Evolutionary conservation across 2,113 vertebrate species (phyloP), one percentile per base, ranked within the genome.

Genomic region (Vulpes lagopus): DNA sequence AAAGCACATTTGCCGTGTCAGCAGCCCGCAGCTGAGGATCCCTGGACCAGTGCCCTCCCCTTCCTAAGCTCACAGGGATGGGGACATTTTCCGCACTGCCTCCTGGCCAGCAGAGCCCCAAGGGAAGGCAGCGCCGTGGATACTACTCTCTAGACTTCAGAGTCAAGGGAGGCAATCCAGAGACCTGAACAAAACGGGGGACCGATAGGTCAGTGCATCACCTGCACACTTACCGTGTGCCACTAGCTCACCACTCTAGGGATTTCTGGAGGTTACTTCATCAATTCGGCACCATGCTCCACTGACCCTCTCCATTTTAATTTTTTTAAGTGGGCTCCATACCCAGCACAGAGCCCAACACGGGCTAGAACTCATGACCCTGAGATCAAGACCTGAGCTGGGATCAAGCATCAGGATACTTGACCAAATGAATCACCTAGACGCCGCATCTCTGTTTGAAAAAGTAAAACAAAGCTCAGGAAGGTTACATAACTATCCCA

Each of bases 161-260:
- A 86, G 59, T 12, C 30, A 38, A 0, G 0, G 0, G 11, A 30
- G 64, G 23, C 1, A 0, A 73, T 1, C 4, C 14, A 81, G 6
- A 78, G 59, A 30, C 79, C 43, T 4, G 60, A 62, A 43, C 22
- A 19, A 49, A 12, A 38, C 0, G 0, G 11, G 27, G 0, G 25
- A 35, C 53, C 11, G 6, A 69, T 12, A 32, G 35, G 25, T 16
- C 20, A 11, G 25, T 19, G 32, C 60, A 4, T 74, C 57, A 25
- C 19, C 23, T 9, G 19, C 32, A 35, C 2, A 0, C 57, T 71
- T 14, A 69, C 89, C 10, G 4, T 2, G 19, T 11, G 43, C 43
- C 32, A 20, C 67, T 35, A 16, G 32, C 32, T 35, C 15, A 3
- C 25, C 12, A 69, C n/a, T 74, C 62, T 35, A 51, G 15, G 30